These are phyloP conservation scores for Callimorpha dominula DNA, from an alignment of 2,888 invertebrate species.

Conservation along the genomic window DNA sequence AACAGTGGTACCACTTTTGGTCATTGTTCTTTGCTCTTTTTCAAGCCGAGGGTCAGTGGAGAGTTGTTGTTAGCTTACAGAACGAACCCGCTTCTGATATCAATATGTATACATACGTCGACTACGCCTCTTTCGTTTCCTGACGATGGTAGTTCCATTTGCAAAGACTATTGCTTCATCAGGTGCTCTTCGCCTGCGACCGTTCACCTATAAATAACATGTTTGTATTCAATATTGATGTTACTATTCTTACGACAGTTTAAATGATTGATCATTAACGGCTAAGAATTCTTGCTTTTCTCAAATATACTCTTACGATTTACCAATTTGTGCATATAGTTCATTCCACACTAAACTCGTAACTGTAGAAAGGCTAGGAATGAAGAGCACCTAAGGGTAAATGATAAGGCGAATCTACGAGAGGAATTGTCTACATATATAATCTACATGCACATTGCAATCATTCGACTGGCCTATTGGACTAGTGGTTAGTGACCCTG, in stretches of 20 bases:
- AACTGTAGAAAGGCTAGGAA: neutral
- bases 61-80: neutral
- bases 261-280: too few species aligned
- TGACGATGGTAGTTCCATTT: constrained; percentile 77
- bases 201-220: constrained; percentile 69
- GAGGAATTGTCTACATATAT: too few species aligned
- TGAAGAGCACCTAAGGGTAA: too few species aligned
- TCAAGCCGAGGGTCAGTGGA: neutral
- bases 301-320: neutral
- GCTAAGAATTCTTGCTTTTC: neutral
- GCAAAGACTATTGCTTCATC: constrained; percentile 80
- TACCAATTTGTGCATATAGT: neutral
- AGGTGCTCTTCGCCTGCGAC: constrained; percentile 75
- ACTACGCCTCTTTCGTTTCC: constrained; percentile 73
- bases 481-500: too few species aligned
- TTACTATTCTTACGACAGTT: neutral
- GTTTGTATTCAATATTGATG: neutral
- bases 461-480: too few species aligned
- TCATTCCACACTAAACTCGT: neutral
- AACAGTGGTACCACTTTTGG: neutral
- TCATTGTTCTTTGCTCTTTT: neutral
- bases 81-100: constrained; percentile 51
- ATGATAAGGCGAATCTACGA: too few species aligned
- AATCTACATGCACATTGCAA: neutral
- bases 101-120: constrained; percentile 68